Base-by-base conservation (phyloP, 1,140 invertebrate genomes). In the Bombus consobrinus region DNA sequence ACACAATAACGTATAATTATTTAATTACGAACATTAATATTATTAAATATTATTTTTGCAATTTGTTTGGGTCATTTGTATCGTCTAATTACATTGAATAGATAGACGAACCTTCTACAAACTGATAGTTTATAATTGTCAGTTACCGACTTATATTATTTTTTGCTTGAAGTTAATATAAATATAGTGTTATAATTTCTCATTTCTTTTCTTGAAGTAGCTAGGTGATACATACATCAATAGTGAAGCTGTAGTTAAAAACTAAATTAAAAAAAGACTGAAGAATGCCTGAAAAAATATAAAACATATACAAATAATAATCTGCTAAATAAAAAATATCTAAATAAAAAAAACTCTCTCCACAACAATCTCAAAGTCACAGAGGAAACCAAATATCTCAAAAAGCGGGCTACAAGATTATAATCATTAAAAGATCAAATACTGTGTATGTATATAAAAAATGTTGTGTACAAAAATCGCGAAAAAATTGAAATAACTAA, bases 181-280 rank as follows among this genome's bases (percentile, higher is more conserved):
- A 13, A 32, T 64, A 15, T 68, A 37, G 47, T 28, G 10, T 47
- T 25, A 9, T 68, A 41, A 53, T 22, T 53, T 22, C 8, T 53
- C 47, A 53, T 22, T 53, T 53, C 1, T 53, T 53, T 53, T 53
- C 47, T 53, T 53, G 18, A 53, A 41, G 22, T 34, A 72, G 34
- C n/a, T 72, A 73, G 22, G 22, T 62, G 69, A 81, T 73, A 81
- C n/a, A 72, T 81, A 81, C 39, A 28, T 73, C 18, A 25, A 34
- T 41, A 81, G 53, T 73, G 72, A 81, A 72, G 53, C 22, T 73
- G 53, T 37, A 53, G 53, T 81, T 81, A 62, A 81, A 81, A 81
- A 69, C 53, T 53, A 69, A 72, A 53, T 53, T 53, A 81, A 62
- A 22, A 73, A 81, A 72, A 62, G 32, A 37, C 6, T 43, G 5